Percentiles rank a stretch among this genome's conserved stretches.
Conservation (phyloP, 1,140 invertebrate species). For the Ptiloglossa arizonensis region DNA sequence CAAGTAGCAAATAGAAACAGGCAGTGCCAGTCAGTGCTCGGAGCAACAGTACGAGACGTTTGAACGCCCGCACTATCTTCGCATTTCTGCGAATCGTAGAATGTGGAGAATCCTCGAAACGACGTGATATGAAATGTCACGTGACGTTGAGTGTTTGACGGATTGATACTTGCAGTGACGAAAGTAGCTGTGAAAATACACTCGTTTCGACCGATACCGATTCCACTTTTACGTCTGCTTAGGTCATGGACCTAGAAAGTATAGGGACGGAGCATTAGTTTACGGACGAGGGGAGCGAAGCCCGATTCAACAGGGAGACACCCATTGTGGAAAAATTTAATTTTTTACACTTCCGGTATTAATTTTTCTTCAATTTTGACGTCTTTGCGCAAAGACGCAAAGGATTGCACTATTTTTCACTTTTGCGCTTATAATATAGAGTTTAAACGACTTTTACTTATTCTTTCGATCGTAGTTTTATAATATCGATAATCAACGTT, state of each 20-base stretch:
- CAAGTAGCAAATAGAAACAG: constrained; percentile 72
- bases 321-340: no score
- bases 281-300: no score
- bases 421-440: background rate
- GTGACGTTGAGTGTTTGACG: constrained; percentile 3
- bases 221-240: no score
- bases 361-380: no score
- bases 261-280: no score
- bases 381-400: no score
- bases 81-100: constrained; percentile 50
- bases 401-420: background rate
- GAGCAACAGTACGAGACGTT: constrained; percentile 60
- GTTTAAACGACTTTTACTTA: background rate
- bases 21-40: constrained; percentile 66
- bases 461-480: background rate
- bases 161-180: background rate
- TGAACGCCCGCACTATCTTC: constrained; percentile 60
- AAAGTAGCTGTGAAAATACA: no score
- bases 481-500: constrained; percentile 19
- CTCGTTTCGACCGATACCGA: no score
- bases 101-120: constrained; percentile 54
- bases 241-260: no score
- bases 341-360: no score
- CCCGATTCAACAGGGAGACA: no score
- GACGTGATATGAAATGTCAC: constrained; percentile 13